phyloP scores from a whole-genome alignment of 2,113 vertebrate species.

The Chamaetylas fuelleborni region DNA sequence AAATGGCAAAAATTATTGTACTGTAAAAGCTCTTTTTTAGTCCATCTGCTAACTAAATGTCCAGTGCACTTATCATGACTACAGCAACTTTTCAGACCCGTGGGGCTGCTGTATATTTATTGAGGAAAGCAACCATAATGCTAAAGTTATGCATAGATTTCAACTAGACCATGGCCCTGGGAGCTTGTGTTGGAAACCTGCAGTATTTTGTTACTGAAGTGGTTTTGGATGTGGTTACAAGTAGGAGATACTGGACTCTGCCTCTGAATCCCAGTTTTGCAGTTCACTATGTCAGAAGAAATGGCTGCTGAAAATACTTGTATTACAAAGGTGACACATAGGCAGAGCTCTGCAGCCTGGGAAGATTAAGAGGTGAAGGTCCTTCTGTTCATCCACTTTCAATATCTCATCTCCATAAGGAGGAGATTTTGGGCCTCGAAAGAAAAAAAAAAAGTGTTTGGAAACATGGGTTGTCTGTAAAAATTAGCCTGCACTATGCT shows the following conservation, averaged over 20 bases:
- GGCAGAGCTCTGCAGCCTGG: background rate
- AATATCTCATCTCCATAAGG: background rate
- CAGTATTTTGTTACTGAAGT: background rate
- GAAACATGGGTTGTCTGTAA: background rate
- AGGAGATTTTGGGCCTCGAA: background rate
- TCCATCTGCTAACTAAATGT: background rate
- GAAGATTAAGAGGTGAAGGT: background rate
- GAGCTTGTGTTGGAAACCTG: background rate
- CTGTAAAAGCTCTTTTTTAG: background rate
- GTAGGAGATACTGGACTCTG: background rate
- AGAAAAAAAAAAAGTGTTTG: background rate
- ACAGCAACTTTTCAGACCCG: background rate
- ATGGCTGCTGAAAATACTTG: background rate
- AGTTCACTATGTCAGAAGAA: background rate
- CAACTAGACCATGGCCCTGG: background rate
- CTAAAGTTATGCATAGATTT: background rate
- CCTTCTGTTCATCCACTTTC: background rate
- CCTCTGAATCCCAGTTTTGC: background rate
- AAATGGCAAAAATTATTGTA: background rate
- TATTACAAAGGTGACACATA: background rate
- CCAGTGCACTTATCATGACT: background rate
- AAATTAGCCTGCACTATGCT: background rate
- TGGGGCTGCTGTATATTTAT: background rate
- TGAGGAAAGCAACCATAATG: background rate
- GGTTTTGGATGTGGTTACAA: background rate